Evolutionary conservation across 2,888 invertebrate genomes (phyloP).

Genomic region (Catocala nupta): DNA sequence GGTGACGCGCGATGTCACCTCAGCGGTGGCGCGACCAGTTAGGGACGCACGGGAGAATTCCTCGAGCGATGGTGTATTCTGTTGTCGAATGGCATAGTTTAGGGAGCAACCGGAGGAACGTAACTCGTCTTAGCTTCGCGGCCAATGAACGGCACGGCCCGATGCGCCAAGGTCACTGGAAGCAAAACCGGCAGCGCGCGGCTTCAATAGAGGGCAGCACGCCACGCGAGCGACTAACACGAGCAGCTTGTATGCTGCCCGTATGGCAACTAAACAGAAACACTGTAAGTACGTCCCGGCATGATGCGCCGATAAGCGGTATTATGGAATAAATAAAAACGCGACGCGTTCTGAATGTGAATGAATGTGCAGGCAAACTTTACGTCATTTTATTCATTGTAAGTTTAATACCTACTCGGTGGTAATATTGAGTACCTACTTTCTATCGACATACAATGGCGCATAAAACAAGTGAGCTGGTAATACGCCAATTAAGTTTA

Average conservation of each 20-base stretch:
- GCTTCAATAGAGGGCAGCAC: constrained; percentile 74
- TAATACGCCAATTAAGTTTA: constrained; percentile 19
- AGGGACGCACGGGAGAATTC: constrained; percentile 62
- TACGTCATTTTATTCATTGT: constrained; percentile 58
- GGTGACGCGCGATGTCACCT: constrained; percentile 73
- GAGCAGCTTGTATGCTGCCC: constrained; percentile 77
- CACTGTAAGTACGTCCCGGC: constrained; percentile 59
- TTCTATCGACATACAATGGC: constrained; percentile 32
- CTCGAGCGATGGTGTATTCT: constrained; percentile 59
- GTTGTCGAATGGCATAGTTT: constrained; percentile 75
- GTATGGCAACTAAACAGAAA: constrained; percentile 82
- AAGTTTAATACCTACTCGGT: constrained; percentile 37
- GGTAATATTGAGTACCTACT: constrained; percentile 31
- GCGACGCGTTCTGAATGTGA: constrained; percentile 75
- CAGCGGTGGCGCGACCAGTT: constrained; percentile 63
- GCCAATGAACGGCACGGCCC: constrained; percentile 82
- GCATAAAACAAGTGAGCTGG: not conserved
- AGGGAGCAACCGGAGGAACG: constrained; percentile 65
- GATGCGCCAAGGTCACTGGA: constrained; percentile 80
- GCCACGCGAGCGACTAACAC: constrained; percentile 58
- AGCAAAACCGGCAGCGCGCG: constrained; percentile 61
- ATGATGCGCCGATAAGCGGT: constrained; percentile 84
- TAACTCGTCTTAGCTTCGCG: constrained; percentile 75
- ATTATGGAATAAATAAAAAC: constrained; percentile 83
- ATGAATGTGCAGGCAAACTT: constrained; percentile 71